Conservation (phyloP, 2,797 vertebrate genomes). For the Margarornis squamiger region DNA sequence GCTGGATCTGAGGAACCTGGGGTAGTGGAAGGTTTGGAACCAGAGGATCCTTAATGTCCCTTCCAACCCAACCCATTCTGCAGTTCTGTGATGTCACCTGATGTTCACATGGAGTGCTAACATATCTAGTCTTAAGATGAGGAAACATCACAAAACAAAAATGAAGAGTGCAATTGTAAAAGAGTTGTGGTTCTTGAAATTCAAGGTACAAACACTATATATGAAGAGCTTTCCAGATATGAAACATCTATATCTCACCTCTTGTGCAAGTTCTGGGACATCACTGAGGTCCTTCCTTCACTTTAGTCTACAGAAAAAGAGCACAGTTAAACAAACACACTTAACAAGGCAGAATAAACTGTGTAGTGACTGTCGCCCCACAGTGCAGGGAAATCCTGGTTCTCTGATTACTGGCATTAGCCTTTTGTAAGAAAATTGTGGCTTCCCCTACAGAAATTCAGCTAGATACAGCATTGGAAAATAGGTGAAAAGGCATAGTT, state of each 20-base stretch:
- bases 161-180: neutral
- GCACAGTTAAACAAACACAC: neutral
- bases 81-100: neutral
- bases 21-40: neutral
- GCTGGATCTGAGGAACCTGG: neutral
- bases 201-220: rapidly evolving
- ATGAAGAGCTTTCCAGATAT: neutral
- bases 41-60: neutral
- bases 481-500: neutral
- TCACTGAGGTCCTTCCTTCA: neutral
- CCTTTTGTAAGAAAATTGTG: neutral
- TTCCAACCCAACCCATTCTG: neutral
- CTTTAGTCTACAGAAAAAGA: neutral
- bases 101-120: neutral
- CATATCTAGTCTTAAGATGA: neutral
- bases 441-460: neutral
- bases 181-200: neutral
- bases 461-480: neutral
- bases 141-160: neutral
- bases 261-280: neutral
- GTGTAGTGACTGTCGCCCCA: neutral
- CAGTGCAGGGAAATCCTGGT: neutral
- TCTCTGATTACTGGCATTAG: neutral
- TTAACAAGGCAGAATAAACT: neutral
- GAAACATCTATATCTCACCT: neutral